Base-by-base conservation (phyloP, 2,888 invertebrate genomes). In the Eurois occulta region DNA sequence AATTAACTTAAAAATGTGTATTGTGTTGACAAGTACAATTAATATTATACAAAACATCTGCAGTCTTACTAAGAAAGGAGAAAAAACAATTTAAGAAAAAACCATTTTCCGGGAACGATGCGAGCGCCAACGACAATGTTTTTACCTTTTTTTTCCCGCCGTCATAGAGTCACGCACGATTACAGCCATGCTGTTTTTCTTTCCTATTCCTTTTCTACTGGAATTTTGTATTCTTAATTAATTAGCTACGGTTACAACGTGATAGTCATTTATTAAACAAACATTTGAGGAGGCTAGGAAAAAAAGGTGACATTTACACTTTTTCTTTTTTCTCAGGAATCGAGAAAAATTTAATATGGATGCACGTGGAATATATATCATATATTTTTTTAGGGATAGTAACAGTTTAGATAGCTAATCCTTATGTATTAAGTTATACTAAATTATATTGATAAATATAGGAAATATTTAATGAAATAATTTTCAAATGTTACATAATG, bases 61-160 rank as follows among this genome's bases (percentile, higher is more conserved):
- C 72, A 70, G 13, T 16, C 7, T 5, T 78, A 71, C 38, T 28
- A 41, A n/a, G 55, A 32, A 71, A 35, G 16, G 5, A 46, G 2
- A 52, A 65, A 66, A 48, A 52, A 5, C 38, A 41, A 10, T 21
- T 52, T 1, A 13, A 46, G 0, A 52, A 64, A 71, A 58, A 52
- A 24, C 10, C 4, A 64, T 71, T 82, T 82, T 73, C 78, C 60
- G 38, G n/a, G 65, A 75, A 70, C 48, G n/a, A 70, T 18, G 65
- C 16, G n/a, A 64, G 16, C 55, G 32, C 55, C 68, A 74, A 16
- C 64, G 55, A 69, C 32, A 55, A 21, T 41, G 28, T 43, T 48
- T 64, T n/a, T 24, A 66, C 35, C 8, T 41, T 72, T 72, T 80
- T 68, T 41, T n/a, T n/a, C n/a, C n/a, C 0, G 16, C n/a, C 7